Evolutionary conservation across 2,888 invertebrate genomes (phyloP).

Genomic region (Tromatobia lineatoria): DNA sequence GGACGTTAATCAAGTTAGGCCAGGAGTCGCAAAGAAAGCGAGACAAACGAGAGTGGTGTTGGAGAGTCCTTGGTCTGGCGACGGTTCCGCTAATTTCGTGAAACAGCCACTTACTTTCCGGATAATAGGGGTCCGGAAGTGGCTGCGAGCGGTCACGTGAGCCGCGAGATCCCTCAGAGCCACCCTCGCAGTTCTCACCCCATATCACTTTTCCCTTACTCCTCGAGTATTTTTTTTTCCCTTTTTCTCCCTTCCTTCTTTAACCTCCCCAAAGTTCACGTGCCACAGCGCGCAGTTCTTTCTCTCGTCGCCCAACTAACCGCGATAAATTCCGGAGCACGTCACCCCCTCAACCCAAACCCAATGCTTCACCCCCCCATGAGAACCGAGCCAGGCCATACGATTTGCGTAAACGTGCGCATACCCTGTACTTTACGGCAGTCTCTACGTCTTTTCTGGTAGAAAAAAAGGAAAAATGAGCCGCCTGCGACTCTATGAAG

Average conservation of each 20-base stretch:
- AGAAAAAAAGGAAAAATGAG: neutral
- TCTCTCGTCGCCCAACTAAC: constrained; percentile 59
- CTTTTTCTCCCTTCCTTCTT: neutral
- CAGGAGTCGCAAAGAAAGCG: constrained; percentile 10
- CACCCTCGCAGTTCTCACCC: constrained; percentile 28
- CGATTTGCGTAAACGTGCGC: constrained; percentile 79
- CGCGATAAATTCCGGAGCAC: constrained; percentile 67
- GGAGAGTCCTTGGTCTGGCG: constrained; percentile 36
- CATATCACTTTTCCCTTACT: constrained; percentile 50
- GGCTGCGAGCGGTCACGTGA: constrained; percentile 69
- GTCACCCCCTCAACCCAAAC: constrained; percentile 48
- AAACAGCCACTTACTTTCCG: constrained; percentile 65
- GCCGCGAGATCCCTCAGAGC: constrained; percentile 50
- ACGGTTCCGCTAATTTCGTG: constrained; percentile 60
- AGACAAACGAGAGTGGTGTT: constrained; percentile 12
- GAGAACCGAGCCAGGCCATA: constrained; percentile 50
- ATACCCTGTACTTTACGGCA: constrained; percentile 46
- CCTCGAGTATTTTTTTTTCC: constrained; percentile 35
- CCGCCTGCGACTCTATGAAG: constrained; percentile 18
- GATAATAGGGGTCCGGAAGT: constrained; percentile 63
- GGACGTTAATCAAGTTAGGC: neutral
- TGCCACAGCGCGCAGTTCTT: constrained; percentile 30
- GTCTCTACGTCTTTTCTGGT: constrained; percentile 28
- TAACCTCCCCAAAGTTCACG: constrained; percentile 9
- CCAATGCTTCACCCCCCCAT: constrained; percentile 5